Conservation (phyloP, 2,797 vertebrate genomes). For the Clarias laeviceps region DNA sequence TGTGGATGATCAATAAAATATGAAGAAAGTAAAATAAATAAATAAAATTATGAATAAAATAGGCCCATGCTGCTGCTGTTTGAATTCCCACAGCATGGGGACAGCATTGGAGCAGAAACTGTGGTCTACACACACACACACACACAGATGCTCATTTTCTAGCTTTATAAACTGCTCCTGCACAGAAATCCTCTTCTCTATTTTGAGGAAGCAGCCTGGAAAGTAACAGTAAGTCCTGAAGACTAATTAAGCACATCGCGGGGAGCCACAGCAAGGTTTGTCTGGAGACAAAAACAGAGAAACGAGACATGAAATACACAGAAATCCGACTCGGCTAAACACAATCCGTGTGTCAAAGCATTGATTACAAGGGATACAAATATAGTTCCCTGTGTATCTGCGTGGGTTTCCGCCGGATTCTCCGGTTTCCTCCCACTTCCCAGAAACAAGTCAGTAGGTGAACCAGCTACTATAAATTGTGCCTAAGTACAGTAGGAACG, state of each 20-base stretch:
- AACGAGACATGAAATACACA: conserved; percentile 57
- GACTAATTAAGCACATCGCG: conserved; percentile 28
- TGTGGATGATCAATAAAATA: conserved; percentile 4
- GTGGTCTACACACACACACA: conserved; percentile 33
- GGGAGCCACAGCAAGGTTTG: conserved; percentile 29
- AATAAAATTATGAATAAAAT: conserved; percentile 27
- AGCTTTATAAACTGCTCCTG: conserved; percentile 13
- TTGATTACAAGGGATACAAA: conserved; percentile 60
- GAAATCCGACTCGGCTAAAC: conserved; percentile 27
- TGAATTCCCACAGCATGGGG: conserved; percentile 53
- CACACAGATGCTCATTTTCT: conserved; percentile 3
- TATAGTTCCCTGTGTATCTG: not conserved
- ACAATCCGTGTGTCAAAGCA: conserved; percentile 52
- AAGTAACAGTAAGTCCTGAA: conserved; percentile 27
- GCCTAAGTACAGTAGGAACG: not conserved
- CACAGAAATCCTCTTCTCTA: conserved; percentile 14
- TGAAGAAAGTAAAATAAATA: conserved; percentile 17
- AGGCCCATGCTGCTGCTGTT: conserved; percentile 36
- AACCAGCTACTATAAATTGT: not conserved
- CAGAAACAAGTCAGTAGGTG: conserved; percentile 4
- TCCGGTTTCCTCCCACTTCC: conserved; percentile 15
- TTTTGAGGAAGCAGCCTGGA: conserved; percentile 23
- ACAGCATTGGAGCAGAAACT: conserved; percentile 52
- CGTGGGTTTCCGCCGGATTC: conserved; percentile 2
- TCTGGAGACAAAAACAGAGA: conserved; percentile 29